Evolutionary conservation across 2,113 vertebrate species (phyloP).

Genomic region (Zeus faber): DNA sequence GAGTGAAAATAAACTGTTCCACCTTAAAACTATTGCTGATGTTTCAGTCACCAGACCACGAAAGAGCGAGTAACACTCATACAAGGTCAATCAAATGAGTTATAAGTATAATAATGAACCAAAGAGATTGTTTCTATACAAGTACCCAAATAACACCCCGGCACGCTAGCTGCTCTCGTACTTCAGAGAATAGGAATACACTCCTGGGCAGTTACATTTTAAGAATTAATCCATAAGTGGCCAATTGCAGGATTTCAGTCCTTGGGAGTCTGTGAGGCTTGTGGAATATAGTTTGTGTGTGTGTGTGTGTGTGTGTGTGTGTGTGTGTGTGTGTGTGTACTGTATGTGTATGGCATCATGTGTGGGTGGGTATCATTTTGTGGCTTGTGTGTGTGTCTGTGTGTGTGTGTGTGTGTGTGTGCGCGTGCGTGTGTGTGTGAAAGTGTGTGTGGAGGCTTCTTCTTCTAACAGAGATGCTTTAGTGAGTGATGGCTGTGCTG

Average conservation of each 20-base stretch:
- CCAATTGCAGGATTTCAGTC: not conserved
- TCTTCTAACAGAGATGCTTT: constrained; percentile 53
- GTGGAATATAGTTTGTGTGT: not conserved
- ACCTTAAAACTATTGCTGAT: too few relatives aligned
- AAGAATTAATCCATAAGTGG: not conserved
- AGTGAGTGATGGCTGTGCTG: constrained; percentile 53
- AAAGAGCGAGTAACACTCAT: too few relatives aligned
- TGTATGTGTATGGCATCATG: not conserved
- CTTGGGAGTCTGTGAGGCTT: not conserved
- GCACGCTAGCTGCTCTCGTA: too few relatives aligned
- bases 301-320: constrained; percentile 8
- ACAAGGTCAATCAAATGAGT: too few relatives aligned
- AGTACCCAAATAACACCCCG: too few relatives aligned
- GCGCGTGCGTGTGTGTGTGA: not conserved
- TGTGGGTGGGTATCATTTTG: not conserved
- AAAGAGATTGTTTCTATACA: too few relatives aligned
- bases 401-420: not conserved
- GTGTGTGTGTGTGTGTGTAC: constrained; percentile 16
- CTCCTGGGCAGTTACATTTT: too few relatives aligned
- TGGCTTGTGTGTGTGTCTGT: not conserved
- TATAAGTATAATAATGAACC: too few relatives aligned
- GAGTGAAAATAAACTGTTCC: too few relatives aligned
- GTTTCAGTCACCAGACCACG: too few relatives aligned
- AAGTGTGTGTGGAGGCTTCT: constrained; percentile 7
- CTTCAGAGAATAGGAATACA: too few relatives aligned